phyloP scores from a whole-genome alignment of 2,888 invertebrate species.

The Rotaria magnacalcarata region DNA sequence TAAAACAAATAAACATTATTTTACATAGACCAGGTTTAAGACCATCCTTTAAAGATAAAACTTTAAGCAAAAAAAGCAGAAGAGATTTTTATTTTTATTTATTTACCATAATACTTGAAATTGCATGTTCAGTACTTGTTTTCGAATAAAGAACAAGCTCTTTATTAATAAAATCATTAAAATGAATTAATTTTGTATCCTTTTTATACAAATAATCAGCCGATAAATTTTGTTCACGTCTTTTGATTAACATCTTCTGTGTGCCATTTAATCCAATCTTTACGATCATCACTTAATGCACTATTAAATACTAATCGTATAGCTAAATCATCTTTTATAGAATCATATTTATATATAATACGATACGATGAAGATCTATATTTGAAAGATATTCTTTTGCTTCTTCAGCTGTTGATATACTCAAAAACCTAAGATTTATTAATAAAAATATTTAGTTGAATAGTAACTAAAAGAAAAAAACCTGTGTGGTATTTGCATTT shows the following conservation, averaged over 20 bases:
- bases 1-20: constrained; percentile 87
- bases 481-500: constrained; percentile 70
- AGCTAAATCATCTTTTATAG: constrained; percentile 81
- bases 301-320: constrained; percentile 90
- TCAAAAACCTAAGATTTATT: constrained; percentile 74
- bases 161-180: constrained; percentile 86
- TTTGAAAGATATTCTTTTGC: constrained; percentile 97
- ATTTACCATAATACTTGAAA: constrained; percentile 66
- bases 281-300: too few species aligned
- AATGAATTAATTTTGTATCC: constrained; percentile 75
- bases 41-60: constrained; percentile 56
- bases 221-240: constrained; percentile 61
- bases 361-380: constrained; percentile 88
- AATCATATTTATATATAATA: constrained; percentile 77
- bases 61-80: not conserved
- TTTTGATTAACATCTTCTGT: constrained; percentile 70
- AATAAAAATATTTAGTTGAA: not conserved
- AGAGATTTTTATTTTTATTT: not conserved
- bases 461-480: not conserved
- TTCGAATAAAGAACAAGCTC: constrained; percentile 91
- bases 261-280: constrained; percentile 90
- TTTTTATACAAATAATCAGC: constrained; percentile 77
- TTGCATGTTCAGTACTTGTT: constrained; percentile 84
- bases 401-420: constrained; percentile 95
- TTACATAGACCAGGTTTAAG: constrained; percentile 90